Evolutionary conservation across 2,888 invertebrate genomes (phyloP), one percentile per base, ranked within the genome.

Genomic region (Thymelicus sylvestris): DNA sequence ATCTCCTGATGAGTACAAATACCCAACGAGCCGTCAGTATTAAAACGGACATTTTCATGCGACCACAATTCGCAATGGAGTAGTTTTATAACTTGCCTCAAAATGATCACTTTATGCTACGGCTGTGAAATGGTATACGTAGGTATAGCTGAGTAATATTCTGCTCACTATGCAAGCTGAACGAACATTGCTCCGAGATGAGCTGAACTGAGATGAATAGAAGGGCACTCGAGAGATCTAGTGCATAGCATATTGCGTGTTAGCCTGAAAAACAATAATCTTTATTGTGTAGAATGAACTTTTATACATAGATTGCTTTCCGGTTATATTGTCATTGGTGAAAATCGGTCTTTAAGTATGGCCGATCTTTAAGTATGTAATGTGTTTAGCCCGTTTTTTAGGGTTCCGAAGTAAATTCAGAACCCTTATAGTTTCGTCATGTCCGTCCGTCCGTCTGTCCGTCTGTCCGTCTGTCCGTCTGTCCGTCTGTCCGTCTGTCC

Each of bases 171-270:
- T 24, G 24, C 55, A n/a, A 59, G 59, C 59, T 39, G 39, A 59
- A 39, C 59, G 59, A 7, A 39, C 55, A 24, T 55, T 24, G 55
- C 55, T 15, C 52, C 31, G 65, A 52, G 19, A 52, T 65, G 60
- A 68, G 68, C 52, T 47, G 19, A 47, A 38, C 47, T 15, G 68
- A 68, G 63, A 76, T 76, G 76, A 79, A 79, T 77, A 76, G 76
- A 71, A 71, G 72, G 73, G 72, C 61, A 73, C 66, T 74, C 47
- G 62, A 77, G 78, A 75, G 75, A 72, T 72, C 75, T 72, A 73
- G 76, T 76, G 70, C 72, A 71, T 72, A 72, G 74, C 67, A 75
- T 77, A 79, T 79, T 79, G 78, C 78, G 76, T 73, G 73, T 74
- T 75, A 69, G 64, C 61, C 68, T 67, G 72, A 74, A 76, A 74